phyloP scores from a whole-genome alignment of 2,888 invertebrate genomes.

The Trachelus tabidus region DNA sequence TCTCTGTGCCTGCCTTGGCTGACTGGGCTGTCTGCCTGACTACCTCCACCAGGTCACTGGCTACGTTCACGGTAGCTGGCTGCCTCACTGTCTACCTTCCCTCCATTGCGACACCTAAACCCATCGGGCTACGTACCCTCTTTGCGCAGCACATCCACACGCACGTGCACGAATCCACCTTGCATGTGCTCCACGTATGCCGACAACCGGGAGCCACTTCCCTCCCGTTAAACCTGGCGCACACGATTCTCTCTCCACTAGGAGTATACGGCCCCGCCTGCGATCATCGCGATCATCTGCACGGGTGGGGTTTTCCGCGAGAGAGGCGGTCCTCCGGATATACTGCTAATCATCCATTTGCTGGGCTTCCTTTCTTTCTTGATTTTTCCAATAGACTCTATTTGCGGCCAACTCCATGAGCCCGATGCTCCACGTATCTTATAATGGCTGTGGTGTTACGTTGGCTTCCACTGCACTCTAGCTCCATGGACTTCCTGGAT shows the following conservation, averaged over 20 bases:
- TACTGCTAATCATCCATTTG: slow-evolving; percentile 1
- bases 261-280: slow-evolving; percentile 15
- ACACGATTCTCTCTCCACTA: slow-evolving; percentile 8
- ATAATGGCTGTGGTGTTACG: background rate
- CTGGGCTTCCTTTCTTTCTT: background rate
- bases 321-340: slow-evolving; percentile 5
- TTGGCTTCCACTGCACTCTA: background rate
- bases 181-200: slow-evolving; percentile 9
- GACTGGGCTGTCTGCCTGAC: background rate
- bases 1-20: slow-evolving; percentile 9
- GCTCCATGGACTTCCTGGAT: background rate
- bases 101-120: background rate
- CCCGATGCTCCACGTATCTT: background rate
- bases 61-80: slow-evolving; percentile 2
- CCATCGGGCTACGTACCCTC: slow-evolving; percentile 12
- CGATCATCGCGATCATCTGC: slow-evolving; percentile 4
- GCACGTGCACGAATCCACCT: slow-evolving; percentile 41
- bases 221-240: background rate
- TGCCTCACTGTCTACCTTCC: background rate
- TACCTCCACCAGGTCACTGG: background rate
- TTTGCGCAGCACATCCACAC: slow-evolving; percentile 29
- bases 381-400: background rate
- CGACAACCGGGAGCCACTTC: background rate
- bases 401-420: background rate
- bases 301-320: slow-evolving; percentile 6